Percentiles rank a stretch among this genome's conserved stretches.
Conservation (phyloP, 92 coral and sea anemone genomes). For the Palythoa heliodiscus region DNA sequence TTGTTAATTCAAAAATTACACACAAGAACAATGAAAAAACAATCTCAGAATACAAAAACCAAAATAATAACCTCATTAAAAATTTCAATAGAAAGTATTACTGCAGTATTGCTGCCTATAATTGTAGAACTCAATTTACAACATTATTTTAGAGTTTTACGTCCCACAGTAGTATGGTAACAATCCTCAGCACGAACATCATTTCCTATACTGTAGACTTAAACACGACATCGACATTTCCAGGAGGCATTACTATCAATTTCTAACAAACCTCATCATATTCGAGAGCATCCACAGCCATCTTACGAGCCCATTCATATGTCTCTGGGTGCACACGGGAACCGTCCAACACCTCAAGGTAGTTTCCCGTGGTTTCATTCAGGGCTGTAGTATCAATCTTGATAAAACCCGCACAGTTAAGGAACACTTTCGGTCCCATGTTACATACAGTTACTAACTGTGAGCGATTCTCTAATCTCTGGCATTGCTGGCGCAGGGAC, state of each 20-base stretch:
- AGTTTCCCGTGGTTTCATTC: conserved; percentile 85
- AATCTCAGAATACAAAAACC: too few species aligned
- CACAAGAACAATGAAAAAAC: neutral
- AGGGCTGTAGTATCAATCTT: conserved; percentile 92
- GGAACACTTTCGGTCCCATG: conserved; percentile 95
- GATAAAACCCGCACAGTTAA: conserved; percentile 95
- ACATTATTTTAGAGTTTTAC: too few species aligned
- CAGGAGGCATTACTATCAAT: too few species aligned
- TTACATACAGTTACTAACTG: conserved; percentile 97
- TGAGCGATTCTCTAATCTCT: conserved; percentile 94
- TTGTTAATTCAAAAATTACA: neutral
- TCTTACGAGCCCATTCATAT: conserved; percentile 99
- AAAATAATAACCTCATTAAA: too few species aligned
- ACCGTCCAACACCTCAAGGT: conserved; percentile 95
- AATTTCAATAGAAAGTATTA: too few species aligned
- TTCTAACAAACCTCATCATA: conserved; percentile 78
- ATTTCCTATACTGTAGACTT: too few species aligned
- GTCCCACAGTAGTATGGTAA: too few species aligned
- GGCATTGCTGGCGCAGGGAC: conserved; percentile 93
- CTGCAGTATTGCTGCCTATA: too few species aligned
- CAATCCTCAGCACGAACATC: too few species aligned
- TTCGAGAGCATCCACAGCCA: conserved; percentile 98
- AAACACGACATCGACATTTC: too few species aligned
- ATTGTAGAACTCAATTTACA: too few species aligned
- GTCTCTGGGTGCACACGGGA: conserved; percentile 99